Evolutionary conservation across 2,888 invertebrate species (phyloP), one percentile per base, ranked within the genome.

Genomic region (Drosophila crucigera): DNA sequence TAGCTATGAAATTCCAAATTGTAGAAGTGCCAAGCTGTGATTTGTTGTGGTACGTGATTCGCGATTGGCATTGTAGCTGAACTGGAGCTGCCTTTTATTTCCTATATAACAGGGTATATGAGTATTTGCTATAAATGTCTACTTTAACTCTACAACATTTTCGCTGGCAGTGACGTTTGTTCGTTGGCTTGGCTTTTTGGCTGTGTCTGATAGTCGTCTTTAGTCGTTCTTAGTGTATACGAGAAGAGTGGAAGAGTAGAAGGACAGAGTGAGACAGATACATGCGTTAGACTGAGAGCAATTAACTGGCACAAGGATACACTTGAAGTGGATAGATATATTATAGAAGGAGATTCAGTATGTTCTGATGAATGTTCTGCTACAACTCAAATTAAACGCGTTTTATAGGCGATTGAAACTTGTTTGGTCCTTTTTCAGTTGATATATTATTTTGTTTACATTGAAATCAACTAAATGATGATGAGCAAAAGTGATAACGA

Each of bases 91-190:
- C 37, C 59, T 33, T 28, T 52, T 2, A 22, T 33, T 22, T 33
- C 14, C 6, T 35, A 22, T 59, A n/a, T 22, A 25, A 25, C 43
- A 31, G 60, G 61, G 28, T 68, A 59, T 60, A 43, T 30, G 43
- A 63, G 54, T 78, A 66, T 19, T 65, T 66, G 22, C 16, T 69
- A 37, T n/a, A 47, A 43, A 28, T 63, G 22, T 55, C 37, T 55
- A 47, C 43, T 53, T 50, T 68, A 56, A 63, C 53, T 66, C 59
- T 78, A 54, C 62, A 68, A 68, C 68, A 73, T 60, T 54, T 68
- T 56, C 66, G 75, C 71, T 85, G 85, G 85, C 85, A 85, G 85
- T 85, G 85, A 80, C 47, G 72, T 55, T 89, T 88, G 60, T 72
- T 74, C 66, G 67, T 83, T 83, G 82, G 83, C 84, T 83, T 79